A percentile compares a stretch with the other conserved stretches of the same genome.
These are phyloP conservation scores for Patagioenas fasciata DNA, from an alignment of 2,113 vertebrate genomes.

Conservation along the genomic window DNA sequence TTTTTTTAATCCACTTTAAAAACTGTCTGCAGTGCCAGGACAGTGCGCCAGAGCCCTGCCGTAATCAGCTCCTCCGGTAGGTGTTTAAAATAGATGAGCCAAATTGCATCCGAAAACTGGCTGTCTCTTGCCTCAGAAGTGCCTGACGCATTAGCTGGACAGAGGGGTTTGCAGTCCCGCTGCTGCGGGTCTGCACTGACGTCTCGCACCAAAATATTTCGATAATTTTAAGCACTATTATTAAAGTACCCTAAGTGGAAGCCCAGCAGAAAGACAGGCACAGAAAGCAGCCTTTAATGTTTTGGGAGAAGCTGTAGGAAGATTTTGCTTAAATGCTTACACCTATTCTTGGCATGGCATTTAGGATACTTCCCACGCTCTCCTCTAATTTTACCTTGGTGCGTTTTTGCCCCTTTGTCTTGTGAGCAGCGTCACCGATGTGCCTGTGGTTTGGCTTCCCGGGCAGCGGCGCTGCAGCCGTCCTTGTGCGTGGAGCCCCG, in stretches of 20 bases:
- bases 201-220: background rate
- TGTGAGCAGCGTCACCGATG: background rate
- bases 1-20: background rate
- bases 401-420: background rate
- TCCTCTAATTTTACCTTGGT: background rate
- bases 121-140: background rate
- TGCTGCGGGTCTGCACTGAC: background rate
- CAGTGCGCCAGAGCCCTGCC: background rate
- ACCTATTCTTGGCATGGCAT: background rate
- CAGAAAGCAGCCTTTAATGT: background rate
- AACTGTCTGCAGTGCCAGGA: slow-evolving; percentile 12
- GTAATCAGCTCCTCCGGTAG: background rate
- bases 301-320: background rate
- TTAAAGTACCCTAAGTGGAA: background rate
- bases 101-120: background rate
- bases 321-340: background rate
- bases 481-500: background rate
- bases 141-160: background rate
- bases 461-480: background rate
- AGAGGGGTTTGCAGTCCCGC: background rate
- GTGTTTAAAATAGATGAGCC: background rate
- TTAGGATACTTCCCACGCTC: background rate
- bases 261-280: background rate
- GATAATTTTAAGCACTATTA: background rate
- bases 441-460: rapidly evolving